Conservation (phyloP, 2,797 vertebrate genomes). For the Tolypeutes matacus region DNA sequence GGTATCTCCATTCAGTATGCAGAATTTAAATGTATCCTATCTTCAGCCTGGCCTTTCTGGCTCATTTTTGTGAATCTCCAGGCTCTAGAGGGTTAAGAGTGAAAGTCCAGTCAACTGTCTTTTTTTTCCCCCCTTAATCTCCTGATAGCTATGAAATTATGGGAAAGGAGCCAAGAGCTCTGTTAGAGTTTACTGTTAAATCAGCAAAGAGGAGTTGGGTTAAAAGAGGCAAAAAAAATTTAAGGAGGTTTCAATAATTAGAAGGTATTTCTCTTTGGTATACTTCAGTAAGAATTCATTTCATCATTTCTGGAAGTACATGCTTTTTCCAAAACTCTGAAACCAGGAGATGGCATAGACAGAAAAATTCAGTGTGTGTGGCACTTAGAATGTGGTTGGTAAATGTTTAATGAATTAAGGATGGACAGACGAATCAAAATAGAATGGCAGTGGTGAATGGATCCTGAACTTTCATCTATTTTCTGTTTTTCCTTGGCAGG, state of each 20-base stretch:
- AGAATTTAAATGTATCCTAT: neutral
- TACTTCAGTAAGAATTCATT: neutral
- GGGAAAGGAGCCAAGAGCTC: neutral
- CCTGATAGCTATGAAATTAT: neutral
- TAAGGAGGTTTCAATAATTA: conserved; percentile 26
- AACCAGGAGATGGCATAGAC: too few relatives aligned
- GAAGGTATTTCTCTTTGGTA: neutral
- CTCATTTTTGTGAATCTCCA: conserved; percentile 11
- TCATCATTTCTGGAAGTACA: too few relatives aligned
- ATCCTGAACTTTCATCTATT: too few relatives aligned
- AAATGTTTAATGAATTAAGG: too few relatives aligned
- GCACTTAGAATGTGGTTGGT: too few relatives aligned
- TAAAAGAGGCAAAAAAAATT: conserved; percentile 9
- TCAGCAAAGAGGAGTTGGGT: conserved; percentile 10
- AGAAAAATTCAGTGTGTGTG: too few relatives aligned
- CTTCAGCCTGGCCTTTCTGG: neutral
- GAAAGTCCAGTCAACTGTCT: neutral
- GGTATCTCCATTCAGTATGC: neutral
- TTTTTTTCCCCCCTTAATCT: neutral
- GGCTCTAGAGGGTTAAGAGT: neutral
- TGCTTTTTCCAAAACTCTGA: too few relatives aligned
- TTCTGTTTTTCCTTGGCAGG: neutral
- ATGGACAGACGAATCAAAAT: too few relatives aligned
- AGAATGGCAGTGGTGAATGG: too few relatives aligned
- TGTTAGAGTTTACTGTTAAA: conserved; percentile 20